These are phyloP conservation scores for Hyles vespertilio DNA, from an alignment of 1,140 invertebrate genomes.

Conservation along the genomic window DNA sequence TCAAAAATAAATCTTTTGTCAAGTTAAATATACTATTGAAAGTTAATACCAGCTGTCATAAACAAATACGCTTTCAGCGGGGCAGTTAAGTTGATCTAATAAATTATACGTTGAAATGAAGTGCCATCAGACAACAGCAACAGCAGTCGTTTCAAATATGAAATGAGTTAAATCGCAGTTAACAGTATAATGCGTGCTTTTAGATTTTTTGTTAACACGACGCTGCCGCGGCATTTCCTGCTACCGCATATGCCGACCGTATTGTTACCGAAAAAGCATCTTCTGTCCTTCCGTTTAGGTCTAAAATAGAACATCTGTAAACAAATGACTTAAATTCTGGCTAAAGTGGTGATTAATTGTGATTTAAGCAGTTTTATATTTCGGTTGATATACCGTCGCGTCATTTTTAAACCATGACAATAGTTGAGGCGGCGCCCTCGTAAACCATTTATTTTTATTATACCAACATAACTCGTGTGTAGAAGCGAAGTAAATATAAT, in stretches of 20 bases:
- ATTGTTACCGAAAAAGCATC: slow-evolving; percentile 16
- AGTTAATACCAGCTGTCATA: slow-evolving; percentile 1
- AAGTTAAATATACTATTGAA: too few relatives aligned
- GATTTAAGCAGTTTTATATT: slow-evolving; percentile 68
- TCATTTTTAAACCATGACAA: slow-evolving; percentile 56
- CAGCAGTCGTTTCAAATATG: slow-evolving; percentile 64
- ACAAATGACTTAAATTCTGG: slow-evolving; percentile 36
- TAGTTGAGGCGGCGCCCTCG: slow-evolving; percentile 8
- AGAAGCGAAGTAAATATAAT: slow-evolving; percentile 1
- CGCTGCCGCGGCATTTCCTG: slow-evolving; percentile 66
- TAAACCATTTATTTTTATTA: neutral
- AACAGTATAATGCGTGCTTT: slow-evolving; percentile 69
- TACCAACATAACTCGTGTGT: neutral
- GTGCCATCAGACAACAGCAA: slow-evolving; percentile 51
- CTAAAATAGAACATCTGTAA: slow-evolving; percentile 18
- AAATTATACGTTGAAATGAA: slow-evolving; percentile 64
- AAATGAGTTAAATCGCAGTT: slow-evolving; percentile 70
- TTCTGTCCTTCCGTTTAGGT: slow-evolving; percentile 22
- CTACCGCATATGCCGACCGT: slow-evolving; percentile 34
- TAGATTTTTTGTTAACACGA: slow-evolving; percentile 67
- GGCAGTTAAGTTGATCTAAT: slow-evolving; percentile 29
- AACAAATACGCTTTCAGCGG: slow-evolving; percentile 10
- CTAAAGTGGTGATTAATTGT: slow-evolving; percentile 71
- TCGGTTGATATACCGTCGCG: slow-evolving; percentile 59
- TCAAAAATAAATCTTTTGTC: too few relatives aligned